phyloP scores from a whole-genome alignment of 2,797 vertebrate genomes.

The Pangasius mekongensis region DNA sequence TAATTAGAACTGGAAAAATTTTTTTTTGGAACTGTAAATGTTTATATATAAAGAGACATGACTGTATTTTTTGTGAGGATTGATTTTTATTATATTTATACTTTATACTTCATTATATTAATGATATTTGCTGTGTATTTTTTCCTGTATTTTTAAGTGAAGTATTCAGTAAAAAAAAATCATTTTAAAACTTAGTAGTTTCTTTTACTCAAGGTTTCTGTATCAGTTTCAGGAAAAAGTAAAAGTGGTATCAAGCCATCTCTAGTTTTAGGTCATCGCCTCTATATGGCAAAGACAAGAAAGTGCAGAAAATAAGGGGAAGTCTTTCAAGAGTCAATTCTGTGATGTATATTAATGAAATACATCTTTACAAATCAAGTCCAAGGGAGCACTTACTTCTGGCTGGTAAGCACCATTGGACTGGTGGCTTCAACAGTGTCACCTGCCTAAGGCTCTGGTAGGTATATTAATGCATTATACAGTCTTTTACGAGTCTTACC shows the following conservation, averaged over 20 bases:
- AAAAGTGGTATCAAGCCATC: not conserved
- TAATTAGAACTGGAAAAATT: not conserved
- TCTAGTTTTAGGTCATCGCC: not conserved
- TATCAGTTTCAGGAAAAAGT: not conserved
- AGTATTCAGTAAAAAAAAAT: not conserved
- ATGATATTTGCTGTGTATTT: not conserved
- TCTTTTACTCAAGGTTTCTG: not conserved
- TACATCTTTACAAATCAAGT: not conserved
- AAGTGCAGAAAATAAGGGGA: not conserved
- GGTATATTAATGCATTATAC: not conserved
- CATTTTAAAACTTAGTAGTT: not conserved
- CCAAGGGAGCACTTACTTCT: not conserved
- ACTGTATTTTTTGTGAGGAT: not conserved
- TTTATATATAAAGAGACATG: not conserved
- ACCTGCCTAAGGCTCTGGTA: not conserved
- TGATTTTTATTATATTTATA: not conserved
- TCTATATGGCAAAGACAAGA: not conserved
- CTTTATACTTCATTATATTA: not conserved
- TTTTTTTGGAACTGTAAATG: not conserved
- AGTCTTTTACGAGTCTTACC: constrained; percentile 69
- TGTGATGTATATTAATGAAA: not conserved
- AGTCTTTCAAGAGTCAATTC: not conserved
- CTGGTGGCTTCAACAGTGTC: not conserved
- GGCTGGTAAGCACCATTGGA: not conserved
- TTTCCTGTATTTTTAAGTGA: not conserved